Evolutionary conservation across 2,888 invertebrate species (phyloP), one percentile per base, ranked within the genome.

Genomic region (Clivina fossor): DNA sequence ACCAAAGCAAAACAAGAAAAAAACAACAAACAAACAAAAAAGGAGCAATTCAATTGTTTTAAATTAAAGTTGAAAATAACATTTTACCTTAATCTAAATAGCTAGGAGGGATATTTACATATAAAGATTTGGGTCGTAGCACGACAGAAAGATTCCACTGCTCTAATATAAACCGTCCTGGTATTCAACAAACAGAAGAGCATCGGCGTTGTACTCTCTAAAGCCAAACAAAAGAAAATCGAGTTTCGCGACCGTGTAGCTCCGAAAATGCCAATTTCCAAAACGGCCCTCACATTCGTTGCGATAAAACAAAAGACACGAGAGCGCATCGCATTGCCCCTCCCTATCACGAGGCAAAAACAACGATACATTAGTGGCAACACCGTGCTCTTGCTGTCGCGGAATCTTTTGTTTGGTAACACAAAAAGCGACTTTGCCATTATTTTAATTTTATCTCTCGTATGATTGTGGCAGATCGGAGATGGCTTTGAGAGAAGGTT

Each of bases 141-240:
- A n/a, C n/a, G n/a, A n/a, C n/a, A n/a, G n/a, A n/a, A n/a, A n/a
- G n/a, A n/a, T n/a, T n/a, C n/a, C n/a, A n/a, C n/a, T n/a, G n/a
- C n/a, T n/a, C n/a, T n/a, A n/a, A n/a, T n/a, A n/a, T n/a, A n/a
- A n/a, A n/a, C n/a, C n/a, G n/a, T n/a, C n/a, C n/a, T n/a, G n/a
- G n/a, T n/a, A n/a, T n/a, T n/a, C n/a, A n/a, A n/a, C n/a, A n/a
- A n/a, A n/a, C n/a, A n/a, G n/a, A n/a, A n/a, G n/a, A n/a, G n/a
- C n/a, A n/a, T n/a, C n/a, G n/a, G n/a, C n/a, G n/a, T n/a, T n/a
- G n/a, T n/a, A n/a, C n/a, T n/a, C n/a, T n/a, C n/a, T n/a, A n/a
- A n/a, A n/a, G n/a, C n/a, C n/a, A n/a, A 47, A 47, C 47, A 47
- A 47, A 47, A 47, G 47, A 47, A 47, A 47, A 47, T 22, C 47